phyloP scores from a whole-genome alignment of 2,888 invertebrate genomes.

The Drosophila lacicola region DNA sequence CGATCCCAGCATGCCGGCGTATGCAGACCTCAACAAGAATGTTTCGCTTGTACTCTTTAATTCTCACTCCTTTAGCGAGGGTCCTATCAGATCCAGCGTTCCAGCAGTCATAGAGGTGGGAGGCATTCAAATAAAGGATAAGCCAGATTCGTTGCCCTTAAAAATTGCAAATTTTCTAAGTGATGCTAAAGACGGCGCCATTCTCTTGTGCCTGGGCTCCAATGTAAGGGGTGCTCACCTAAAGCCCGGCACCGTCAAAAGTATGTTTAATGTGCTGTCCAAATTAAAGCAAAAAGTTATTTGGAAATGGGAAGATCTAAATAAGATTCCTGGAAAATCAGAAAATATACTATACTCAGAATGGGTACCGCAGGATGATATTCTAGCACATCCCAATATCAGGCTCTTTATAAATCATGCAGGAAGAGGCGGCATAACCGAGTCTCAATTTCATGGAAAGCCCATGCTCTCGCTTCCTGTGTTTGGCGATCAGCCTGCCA shows the following conservation, averaged over 20 bases:
- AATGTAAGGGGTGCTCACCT: constrained; percentile 83
- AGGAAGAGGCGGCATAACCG: constrained; percentile 88
- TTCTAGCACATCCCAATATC: constrained; percentile 87
- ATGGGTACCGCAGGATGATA: constrained; percentile 90
- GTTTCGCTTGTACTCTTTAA: constrained; percentile 80
- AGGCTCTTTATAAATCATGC: constrained; percentile 89
- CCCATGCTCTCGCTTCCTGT: constrained; percentile 85
- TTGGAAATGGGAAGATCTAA: constrained; percentile 89
- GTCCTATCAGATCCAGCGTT: constrained; percentile 77
- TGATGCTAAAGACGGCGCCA: constrained; percentile 84
- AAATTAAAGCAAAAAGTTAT: constrained; percentile 88
- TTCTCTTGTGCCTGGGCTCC: constrained; percentile 85
- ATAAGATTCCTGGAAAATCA: constrained; percentile 84
- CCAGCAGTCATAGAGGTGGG: constrained; percentile 82
- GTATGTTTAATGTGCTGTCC: constrained; percentile 87
- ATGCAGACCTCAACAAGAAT: constrained; percentile 74
- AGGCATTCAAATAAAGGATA: constrained; percentile 83
- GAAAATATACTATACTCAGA: constrained; percentile 85
- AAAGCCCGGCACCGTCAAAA: constrained; percentile 85
- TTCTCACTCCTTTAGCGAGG: constrained; percentile 74
- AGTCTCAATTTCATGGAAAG: constrained; percentile 87
- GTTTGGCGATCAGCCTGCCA: constrained; percentile 80
- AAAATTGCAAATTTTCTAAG: constrained; percentile 81
- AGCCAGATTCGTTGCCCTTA: constrained; percentile 75
- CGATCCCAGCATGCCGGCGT: constrained; percentile 65